A percentile compares a stretch with the other conserved stretches of the same genome.
phyloP scores from a whole-genome alignment of 2,888 invertebrate species.

The Drosophila algonquin region DNA sequence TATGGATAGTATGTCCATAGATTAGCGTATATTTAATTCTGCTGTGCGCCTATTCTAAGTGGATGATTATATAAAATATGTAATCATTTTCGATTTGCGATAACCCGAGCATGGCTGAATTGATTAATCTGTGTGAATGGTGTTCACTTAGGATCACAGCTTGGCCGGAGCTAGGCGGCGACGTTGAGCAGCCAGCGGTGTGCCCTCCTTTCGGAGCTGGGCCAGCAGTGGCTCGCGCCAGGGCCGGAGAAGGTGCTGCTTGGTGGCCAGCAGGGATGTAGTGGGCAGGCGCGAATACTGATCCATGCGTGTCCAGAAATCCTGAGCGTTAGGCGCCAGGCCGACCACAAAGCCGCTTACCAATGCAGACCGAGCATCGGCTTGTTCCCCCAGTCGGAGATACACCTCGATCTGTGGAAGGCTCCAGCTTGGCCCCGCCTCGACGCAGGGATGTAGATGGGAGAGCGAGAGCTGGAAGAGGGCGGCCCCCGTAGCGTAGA shows the following conservation, averaged over 20 bases:
- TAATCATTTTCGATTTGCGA: no score
- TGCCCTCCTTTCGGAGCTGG: slow-evolving; percentile 88
- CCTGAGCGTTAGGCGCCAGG: slow-evolving; percentile 87
- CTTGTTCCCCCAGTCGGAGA: slow-evolving; percentile 88
- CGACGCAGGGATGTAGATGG: slow-evolving; percentile 91
- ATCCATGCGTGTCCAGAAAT: slow-evolving; percentile 86
- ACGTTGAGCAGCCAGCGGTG: slow-evolving; percentile 85
- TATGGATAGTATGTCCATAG: no score
- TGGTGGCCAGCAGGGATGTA: slow-evolving; percentile 87
- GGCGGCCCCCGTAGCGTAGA: slow-evolving; percentile 93
- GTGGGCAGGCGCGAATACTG: slow-evolving; percentile 85
- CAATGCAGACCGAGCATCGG: slow-evolving; percentile 91
- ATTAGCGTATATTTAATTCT: no score
- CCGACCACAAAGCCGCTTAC: slow-evolving; percentile 91
- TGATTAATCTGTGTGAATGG: no score
- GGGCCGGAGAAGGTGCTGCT: slow-evolving; percentile 87
- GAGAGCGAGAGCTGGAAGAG: slow-evolving; percentile 96
- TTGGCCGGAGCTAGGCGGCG: slow-evolving; percentile 24
- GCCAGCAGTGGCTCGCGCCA: slow-evolving; percentile 87
- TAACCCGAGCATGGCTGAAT: no score
- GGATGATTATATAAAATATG: no score
- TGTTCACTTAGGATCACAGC: not conserved
- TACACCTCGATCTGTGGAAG: slow-evolving; percentile 91
- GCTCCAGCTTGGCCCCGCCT: slow-evolving; percentile 93
- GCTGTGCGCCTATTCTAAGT: no score